phyloP scores from a whole-genome alignment of 1,140 invertebrate genomes.

The Cepaea nemoralis region DNA sequence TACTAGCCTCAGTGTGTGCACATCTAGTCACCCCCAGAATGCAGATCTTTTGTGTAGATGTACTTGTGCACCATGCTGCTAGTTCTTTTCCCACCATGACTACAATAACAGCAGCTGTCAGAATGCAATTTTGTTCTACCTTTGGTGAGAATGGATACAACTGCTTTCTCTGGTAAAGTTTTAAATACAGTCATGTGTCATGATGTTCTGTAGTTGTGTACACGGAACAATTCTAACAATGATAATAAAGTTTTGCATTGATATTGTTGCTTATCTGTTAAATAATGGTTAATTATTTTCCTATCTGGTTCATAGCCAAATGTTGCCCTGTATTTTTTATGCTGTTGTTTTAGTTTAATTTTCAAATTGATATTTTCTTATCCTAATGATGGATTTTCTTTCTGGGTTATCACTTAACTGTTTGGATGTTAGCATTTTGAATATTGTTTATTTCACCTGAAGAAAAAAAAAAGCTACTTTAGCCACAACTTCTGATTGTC shows the following conservation, averaged over 20 bases:
- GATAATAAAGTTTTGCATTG: too few species aligned
- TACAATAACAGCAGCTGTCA: too few species aligned
- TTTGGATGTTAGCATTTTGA: not conserved
- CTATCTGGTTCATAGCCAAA: constrained; percentile 41
- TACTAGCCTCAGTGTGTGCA: not conserved
- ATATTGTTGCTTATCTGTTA: not conserved
- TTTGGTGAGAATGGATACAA: not conserved
- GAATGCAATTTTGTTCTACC: too few species aligned
- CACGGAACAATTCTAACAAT: too few species aligned
- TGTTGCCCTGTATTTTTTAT: constrained; percentile 34
- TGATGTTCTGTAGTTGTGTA: too few species aligned
- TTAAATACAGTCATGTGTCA: too few species aligned
- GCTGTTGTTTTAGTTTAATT: constrained; percentile 12
- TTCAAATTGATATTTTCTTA: constrained; percentile 4
- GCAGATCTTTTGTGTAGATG: not conserved
- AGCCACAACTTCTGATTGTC: not conserved
- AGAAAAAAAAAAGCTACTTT: not conserved
- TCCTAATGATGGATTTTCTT: not conserved
- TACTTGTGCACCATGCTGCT: not conserved
- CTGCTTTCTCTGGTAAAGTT: not conserved
- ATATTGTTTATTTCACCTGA: not conserved
- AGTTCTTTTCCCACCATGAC: too few species aligned
- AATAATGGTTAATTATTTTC: not conserved
- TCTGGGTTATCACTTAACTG: constrained; percentile 2
- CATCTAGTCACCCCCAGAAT: not conserved